Evolutionary conservation across 1,140 invertebrate species (phyloP).

Genomic region (Bacillus rossius): DNA sequence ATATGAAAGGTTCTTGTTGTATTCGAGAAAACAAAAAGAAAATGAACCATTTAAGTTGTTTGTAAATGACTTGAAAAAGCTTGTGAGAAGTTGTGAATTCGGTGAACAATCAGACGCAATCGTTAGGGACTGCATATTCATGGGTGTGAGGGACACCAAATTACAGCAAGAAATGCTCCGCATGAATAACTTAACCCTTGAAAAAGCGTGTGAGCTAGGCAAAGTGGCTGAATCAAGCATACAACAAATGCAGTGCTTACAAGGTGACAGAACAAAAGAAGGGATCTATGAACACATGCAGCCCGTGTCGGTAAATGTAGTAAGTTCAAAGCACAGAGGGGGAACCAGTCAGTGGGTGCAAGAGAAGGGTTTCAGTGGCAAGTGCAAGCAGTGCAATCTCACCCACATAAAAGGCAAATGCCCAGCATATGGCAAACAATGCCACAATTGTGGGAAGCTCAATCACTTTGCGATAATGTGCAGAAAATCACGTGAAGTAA

Average conservation of each 20-base stretch:
- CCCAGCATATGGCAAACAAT: slow-evolving; percentile 24
- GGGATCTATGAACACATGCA: background rate
- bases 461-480: slow-evolving; percentile 15
- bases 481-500: background rate
- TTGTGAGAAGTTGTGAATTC: slow-evolving; percentile 27
- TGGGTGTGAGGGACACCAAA: slow-evolving; percentile 23
- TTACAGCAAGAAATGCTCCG: slow-evolving; percentile 31
- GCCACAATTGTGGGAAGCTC: slow-evolving; percentile 12
- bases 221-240: slow-evolving; percentile 23
- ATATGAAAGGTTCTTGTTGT: slow-evolving; percentile 27
- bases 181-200: slow-evolving; percentile 26
- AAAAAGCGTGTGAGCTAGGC: slow-evolving; percentile 27
- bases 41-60: slow-evolving; percentile 29
- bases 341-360: background rate
- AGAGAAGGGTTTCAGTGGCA: slow-evolving; percentile 8
- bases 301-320: background rate
- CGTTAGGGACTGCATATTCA: slow-evolving; percentile 29
- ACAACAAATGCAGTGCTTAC: slow-evolving; percentile 7
- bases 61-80: slow-evolving; percentile 24
- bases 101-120: slow-evolving; percentile 28
- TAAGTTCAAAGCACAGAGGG: background rate
- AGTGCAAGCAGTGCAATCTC: slow-evolving; percentile 17
- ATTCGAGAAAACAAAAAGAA: slow-evolving; percentile 24
- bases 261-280: background rate
- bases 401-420: slow-evolving; percentile 14